These are phyloP conservation scores for roundworm (Caenorhabditis elegans) DNA, from an alignment of 1,140 invertebrate species.

Conservation along the genomic window WBcel235 BX284604.4:8078501-8079000, in stretches of 20 bases:
- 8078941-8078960: constrained; percentile 33
- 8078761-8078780: too few relatives aligned
- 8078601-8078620: not conserved
- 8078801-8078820: constrained; percentile 56
- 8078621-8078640: too few relatives aligned
- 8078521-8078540: constrained; percentile 81
- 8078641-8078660: too few relatives aligned
- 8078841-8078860: constrained; percentile 61
- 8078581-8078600: not conserved
- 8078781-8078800: not conserved
- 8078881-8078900: constrained; percentile 76
- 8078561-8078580: constrained; percentile 83
- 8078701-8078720: not conserved
- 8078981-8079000: constrained; percentile 21
- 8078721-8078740: not conserved
- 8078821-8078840: constrained; percentile 56
- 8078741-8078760: not conserved
- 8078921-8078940: constrained; percentile 67
- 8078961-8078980: constrained; percentile 16
- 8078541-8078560: constrained; percentile 81
- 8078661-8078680: too few relatives aligned
- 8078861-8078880: constrained; percentile 57
- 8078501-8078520: constrained; percentile 85
- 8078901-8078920: constrained; percentile 88
- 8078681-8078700: too few relatives aligned